Evolutionary conservation across 2,888 invertebrate genomes (phyloP).

Genomic region (Conus canariensis): DNA sequence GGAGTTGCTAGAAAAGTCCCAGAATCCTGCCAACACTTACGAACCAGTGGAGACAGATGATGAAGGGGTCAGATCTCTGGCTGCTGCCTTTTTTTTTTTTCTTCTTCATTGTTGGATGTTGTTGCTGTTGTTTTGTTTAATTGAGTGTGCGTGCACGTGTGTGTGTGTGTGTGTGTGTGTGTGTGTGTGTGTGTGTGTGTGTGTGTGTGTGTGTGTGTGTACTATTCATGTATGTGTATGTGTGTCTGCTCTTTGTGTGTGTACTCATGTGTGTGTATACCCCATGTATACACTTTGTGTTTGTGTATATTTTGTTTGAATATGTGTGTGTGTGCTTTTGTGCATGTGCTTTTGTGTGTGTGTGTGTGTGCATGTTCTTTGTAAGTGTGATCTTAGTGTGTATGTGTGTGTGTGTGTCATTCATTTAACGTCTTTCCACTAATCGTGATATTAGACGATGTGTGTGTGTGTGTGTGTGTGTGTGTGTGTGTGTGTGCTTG

Average conservation of each 20-base stretch:
- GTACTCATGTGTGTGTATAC: neutral
- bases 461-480: neutral
- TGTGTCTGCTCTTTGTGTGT: neutral
- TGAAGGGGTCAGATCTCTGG: slow-evolving; percentile 56
- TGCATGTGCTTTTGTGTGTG: neutral
- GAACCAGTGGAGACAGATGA: slow-evolving; percentile 91
- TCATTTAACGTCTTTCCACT: too few species aligned
- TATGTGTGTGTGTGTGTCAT: too few species aligned
- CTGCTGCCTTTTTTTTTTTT: neutral
- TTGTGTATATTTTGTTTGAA: neutral
- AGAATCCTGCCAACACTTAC: slow-evolving; percentile 81
- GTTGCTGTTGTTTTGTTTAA: too few species aligned
- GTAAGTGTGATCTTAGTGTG: too few species aligned
- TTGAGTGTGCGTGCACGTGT: neutral
- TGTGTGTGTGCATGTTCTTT: neutral
- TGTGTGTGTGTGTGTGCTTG: neutral
- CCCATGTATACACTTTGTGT: neutral
- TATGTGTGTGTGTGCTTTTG: neutral
- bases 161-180: neutral
- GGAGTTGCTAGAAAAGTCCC: slow-evolving; percentile 89
- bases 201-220: neutral
- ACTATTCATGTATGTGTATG: neutral
- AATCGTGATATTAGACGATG: too few species aligned
- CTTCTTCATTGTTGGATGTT: neutral
- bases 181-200: neutral